Evolutionary conservation across 2,888 invertebrate species (phyloP).

Genomic region (Dexiosoma caninum): DNA sequence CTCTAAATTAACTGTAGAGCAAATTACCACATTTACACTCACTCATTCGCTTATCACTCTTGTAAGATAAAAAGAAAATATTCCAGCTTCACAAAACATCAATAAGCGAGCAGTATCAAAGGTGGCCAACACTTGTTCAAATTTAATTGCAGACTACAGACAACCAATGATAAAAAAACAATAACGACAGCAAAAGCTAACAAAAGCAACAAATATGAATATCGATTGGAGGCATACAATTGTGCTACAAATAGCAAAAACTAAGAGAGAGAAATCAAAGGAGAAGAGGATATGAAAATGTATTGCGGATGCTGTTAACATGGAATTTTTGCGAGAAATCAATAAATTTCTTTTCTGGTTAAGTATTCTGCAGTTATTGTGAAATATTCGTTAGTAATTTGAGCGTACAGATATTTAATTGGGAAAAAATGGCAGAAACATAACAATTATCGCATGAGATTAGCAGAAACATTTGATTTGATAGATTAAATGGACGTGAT

Average conservation of each 20-base stretch:
- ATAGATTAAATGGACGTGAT: constrained; percentile 37
- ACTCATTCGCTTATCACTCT: constrained; percentile 33
- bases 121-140: constrained; percentile 57
- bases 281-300: constrained; percentile 50
- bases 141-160: constrained; percentile 45
- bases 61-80: constrained; percentile 48
- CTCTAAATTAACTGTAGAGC: background rate
- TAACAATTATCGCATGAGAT: constrained; percentile 43
- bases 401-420: background rate
- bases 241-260: constrained; percentile 4
- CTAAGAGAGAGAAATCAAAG: background rate
- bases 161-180: constrained; percentile 20
- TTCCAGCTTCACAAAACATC: constrained; percentile 20
- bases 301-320: constrained; percentile 63
- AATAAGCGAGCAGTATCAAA: constrained; percentile 32
- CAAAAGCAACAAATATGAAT: constrained; percentile 16
- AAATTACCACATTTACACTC: constrained; percentile 48
- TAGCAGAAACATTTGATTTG: background rate
- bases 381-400: background rate
- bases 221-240: constrained; percentile 32
- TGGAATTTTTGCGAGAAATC: constrained; percentile 46
- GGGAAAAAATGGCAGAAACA: constrained; percentile 41
- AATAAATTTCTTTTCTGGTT: constrained; percentile 55
- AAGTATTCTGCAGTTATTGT: constrained; percentile 12
- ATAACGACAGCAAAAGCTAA: constrained; percentile 2